Percentiles rank a stretch among this genome's conserved stretches.
phyloP scores from a whole-genome alignment of 2,113 vertebrate genomes.

The Dromaius novaehollandiae region DNA sequence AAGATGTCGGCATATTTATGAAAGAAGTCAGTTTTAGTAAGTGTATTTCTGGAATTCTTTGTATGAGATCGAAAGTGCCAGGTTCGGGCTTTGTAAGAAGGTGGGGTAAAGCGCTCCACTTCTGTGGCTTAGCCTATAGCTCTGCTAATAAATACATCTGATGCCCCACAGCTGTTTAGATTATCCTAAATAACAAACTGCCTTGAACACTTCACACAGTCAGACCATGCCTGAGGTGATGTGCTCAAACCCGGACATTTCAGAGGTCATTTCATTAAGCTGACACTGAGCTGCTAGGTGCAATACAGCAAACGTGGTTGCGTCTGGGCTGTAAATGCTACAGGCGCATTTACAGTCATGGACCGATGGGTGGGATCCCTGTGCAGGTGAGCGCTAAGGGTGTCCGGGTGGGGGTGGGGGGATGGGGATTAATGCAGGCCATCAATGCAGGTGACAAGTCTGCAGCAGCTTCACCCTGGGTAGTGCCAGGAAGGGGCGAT shows the following conservation, averaged over 20 bases:
- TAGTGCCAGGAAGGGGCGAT: neutral
- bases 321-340: neutral
- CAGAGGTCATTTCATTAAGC: neutral
- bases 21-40: neutral
- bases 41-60: neutral
- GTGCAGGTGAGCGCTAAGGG: fast-evolving
- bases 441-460: neutral
- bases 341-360: neutral
- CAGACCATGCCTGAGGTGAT: neutral
- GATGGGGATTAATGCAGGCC: fast-evolving
- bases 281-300: neutral
- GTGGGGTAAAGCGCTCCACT: neutral
- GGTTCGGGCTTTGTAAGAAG: neutral
- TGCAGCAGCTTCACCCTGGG: neutral
- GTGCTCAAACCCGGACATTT: neutral
- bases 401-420: neutral
- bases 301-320: neutral
- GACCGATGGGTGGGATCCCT: neutral
- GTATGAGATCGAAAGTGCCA: fast-evolving
- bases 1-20: neutral
- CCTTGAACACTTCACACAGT: fast-evolving
- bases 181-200: neutral
- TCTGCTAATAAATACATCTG: neutral
- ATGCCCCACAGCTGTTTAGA: neutral
- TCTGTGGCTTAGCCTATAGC: neutral